phyloP scores from a whole-genome alignment of 1,140 invertebrate genomes.

The Gryllus bimaculatus region DNA sequence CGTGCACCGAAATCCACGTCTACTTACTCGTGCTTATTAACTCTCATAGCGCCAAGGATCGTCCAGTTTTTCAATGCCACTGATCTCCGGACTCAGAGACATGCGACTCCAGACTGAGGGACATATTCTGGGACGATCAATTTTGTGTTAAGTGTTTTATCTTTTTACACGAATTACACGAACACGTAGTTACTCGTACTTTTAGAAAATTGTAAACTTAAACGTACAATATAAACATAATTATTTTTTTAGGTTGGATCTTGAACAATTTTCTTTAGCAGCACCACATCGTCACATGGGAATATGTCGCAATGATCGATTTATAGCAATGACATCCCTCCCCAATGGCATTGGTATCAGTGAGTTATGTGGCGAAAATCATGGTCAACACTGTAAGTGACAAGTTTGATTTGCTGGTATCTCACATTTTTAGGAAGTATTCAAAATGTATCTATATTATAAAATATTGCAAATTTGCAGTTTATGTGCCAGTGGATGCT shows the following conservation, averaged over 20 bases:
- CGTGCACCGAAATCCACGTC: too few species aligned
- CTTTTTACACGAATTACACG: too few species aligned
- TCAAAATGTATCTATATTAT: neutral
- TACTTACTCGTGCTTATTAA: too few species aligned
- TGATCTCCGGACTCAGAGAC: too few species aligned
- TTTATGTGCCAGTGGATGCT: conserved; percentile 26
- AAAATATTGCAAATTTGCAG: conserved; percentile 11
- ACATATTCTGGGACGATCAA: too few species aligned
- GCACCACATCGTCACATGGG: conserved; percentile 25
- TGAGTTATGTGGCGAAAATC: conserved; percentile 27
- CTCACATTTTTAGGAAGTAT: neutral
- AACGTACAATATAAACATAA: too few species aligned
- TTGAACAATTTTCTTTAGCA: conserved; percentile 25
- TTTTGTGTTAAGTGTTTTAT: too few species aligned
- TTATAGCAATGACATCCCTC: conserved; percentile 24
- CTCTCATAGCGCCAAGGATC: too few species aligned
- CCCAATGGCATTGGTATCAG: conserved; percentile 25
- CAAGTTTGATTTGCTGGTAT: neutral
- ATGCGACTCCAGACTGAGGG: too few species aligned
- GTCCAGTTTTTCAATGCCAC: too few species aligned
- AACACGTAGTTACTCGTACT: too few species aligned
- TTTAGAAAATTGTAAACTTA: too few species aligned
- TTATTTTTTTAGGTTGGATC: conserved; percentile 23
- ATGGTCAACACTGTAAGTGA: conserved; percentile 26
- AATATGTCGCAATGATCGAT: conserved; percentile 24